These are phyloP conservation scores for Rostratula benghalensis DNA, from an alignment of 2,113 vertebrate species.

Conservation along the genomic window DNA sequence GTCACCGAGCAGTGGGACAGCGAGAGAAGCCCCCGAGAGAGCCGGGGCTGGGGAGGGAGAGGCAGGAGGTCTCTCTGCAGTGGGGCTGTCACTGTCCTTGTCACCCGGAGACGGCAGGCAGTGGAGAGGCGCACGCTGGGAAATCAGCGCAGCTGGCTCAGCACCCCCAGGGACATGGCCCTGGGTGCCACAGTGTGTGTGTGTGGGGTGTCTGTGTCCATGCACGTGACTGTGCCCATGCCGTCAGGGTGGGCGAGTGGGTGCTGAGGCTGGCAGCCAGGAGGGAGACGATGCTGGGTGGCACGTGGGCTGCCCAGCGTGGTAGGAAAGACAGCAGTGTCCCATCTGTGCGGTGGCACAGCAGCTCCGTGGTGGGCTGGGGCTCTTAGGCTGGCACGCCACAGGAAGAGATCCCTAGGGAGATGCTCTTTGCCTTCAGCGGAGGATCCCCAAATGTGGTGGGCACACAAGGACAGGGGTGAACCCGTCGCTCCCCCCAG, in stretches of 20 bases:
- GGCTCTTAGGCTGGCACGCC: background rate
- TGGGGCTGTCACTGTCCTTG: background rate
- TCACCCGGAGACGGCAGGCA: background rate
- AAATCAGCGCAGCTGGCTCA: background rate
- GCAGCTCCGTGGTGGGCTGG: background rate
- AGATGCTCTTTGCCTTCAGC: background rate
- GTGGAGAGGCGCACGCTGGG: fast-evolving
- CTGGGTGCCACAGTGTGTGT: background rate
- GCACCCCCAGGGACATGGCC: background rate
- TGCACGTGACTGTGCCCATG: fast-evolving
- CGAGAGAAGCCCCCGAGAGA: background rate
- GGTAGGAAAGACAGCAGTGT: background rate
- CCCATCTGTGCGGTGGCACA: fast-evolving
- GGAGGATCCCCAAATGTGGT: background rate
- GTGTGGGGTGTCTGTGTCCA: background rate
- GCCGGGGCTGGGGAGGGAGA: background rate
- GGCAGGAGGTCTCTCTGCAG: background rate
- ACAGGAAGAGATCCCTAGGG: background rate
- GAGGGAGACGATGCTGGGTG: background rate
- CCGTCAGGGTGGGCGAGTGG: fast-evolving
- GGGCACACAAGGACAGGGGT: background rate
- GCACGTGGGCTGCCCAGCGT: fast-evolving
- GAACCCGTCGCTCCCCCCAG: background rate
- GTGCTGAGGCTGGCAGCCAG: background rate
- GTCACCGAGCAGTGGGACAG: background rate